Evolutionary conservation across 2,113 vertebrate genomes (phyloP).

Genomic region (Telmatochromis brachygnathus): DNA sequence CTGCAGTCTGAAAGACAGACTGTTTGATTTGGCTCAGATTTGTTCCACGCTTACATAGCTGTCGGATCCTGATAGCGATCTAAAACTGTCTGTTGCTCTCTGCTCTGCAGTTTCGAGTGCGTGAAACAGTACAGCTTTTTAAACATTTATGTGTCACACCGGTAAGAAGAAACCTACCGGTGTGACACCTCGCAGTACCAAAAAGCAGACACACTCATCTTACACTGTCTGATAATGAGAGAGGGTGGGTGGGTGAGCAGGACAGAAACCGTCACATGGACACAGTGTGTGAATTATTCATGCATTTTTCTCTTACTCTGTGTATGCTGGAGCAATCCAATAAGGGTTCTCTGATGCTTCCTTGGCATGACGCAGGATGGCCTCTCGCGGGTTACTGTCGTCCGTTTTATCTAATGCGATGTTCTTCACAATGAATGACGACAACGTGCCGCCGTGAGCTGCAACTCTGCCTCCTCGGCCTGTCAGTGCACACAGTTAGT

Average conservation of each 20-base stretch:
- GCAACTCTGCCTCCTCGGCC: constrained; percentile 93
- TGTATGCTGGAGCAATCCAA: constrained; percentile 92
- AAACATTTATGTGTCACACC: constrained; percentile 39
- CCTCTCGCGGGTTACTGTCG: constrained; percentile 93
- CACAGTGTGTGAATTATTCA: background rate
- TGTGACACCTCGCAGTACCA: background rate
- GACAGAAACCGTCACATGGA: background rate
- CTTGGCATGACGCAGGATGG: constrained; percentile 91
- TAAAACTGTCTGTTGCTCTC: constrained; percentile 17
- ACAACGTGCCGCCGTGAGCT: constrained; percentile 90
- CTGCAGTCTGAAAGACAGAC: background rate
- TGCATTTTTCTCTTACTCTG: constrained; percentile 70
- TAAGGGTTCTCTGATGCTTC: constrained; percentile 90
- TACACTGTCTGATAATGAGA: constrained; percentile 2
- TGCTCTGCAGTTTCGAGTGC: background rate
- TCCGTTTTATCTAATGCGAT: constrained; percentile 95
- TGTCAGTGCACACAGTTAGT: constrained; percentile 30
- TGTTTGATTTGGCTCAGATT: background rate
- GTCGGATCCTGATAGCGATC: constrained; percentile 26
- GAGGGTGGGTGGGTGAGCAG: background rate
- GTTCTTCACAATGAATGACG: constrained; percentile 97
- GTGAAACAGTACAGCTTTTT: constrained; percentile 8
- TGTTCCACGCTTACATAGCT: background rate
- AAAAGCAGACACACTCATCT: background rate
- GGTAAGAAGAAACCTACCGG: background rate